Evolutionary conservation across 2,797 vertebrate species (phyloP).

Genomic region (Liparis tanakae): DNA sequence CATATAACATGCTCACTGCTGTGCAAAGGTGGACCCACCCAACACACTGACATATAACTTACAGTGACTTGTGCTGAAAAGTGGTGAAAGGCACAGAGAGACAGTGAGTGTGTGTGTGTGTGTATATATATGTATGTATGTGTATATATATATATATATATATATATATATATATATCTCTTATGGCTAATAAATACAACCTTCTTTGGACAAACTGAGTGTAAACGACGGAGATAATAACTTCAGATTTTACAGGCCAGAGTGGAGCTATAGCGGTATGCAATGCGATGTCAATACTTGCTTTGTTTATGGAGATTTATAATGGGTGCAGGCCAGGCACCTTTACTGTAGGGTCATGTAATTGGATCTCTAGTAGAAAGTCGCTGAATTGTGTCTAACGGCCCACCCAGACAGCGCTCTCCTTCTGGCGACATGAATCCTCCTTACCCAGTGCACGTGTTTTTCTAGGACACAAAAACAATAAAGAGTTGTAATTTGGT

Average conservation of each 20-base stretch:
- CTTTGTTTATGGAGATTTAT: constrained; percentile 71
- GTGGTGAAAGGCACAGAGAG: constrained; percentile 5
- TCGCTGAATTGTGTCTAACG: constrained; percentile 61
- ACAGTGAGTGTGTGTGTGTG: no score
- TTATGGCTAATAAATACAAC: background rate
- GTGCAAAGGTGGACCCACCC: constrained; percentile 40
- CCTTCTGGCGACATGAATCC: constrained; percentile 69
- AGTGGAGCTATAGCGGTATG: constrained; percentile 30
- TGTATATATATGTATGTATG: no score
- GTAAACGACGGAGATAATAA: constrained; percentile 2
- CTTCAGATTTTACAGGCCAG: constrained; percentile 27
- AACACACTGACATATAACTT: constrained; percentile 32
- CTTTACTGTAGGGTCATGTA: constrained; percentile 65
- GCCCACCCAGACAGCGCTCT: constrained; percentile 66
- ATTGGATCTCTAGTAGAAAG: constrained; percentile 64
- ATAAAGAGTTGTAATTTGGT: background rate
- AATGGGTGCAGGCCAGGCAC: constrained; percentile 48
- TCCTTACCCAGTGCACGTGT: constrained; percentile 28
- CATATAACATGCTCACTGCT: constrained; percentile 47
- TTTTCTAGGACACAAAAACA: constrained; percentile 18
- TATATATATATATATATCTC: no score
- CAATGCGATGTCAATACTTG: constrained; percentile 47
- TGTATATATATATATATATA: no score
- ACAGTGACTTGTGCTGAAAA: constrained; percentile 31
- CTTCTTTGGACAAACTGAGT: background rate